phyloP scores from a whole-genome alignment of 1,140 invertebrate species.

The Drosophila albomicans region DNA sequence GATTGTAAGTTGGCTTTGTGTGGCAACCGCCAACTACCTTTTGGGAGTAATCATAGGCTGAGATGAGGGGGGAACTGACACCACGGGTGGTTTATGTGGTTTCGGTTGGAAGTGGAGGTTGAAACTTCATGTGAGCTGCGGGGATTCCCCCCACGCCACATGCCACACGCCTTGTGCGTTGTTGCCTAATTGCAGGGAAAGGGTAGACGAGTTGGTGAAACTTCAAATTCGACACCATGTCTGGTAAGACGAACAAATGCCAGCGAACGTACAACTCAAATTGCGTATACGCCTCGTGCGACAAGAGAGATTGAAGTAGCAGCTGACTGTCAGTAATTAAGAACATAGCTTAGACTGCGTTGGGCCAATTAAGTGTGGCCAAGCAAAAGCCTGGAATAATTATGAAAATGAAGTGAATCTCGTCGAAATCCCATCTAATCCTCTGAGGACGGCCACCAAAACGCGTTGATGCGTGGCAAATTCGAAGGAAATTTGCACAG shows the following conservation, averaged over 20 bases:
- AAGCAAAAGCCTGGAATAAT: slow-evolving; percentile 28
- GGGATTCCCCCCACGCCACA: not conserved
- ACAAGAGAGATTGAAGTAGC: slow-evolving; percentile 42
- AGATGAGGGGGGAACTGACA: slow-evolving; percentile 40
- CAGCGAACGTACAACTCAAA: slow-evolving; percentile 11
- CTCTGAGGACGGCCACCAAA: slow-evolving; percentile 1
- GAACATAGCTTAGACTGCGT: not conserved
- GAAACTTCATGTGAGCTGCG: slow-evolving; percentile 10
- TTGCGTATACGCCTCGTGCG: slow-evolving; percentile 65
- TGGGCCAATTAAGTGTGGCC: slow-evolving; percentile 25
- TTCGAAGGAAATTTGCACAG: slow-evolving; percentile 26
- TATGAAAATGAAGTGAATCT: slow-evolving; percentile 34
- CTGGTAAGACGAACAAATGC: too few relatives aligned
- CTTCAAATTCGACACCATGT: slow-evolving; percentile 57
- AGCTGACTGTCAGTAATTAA: slow-evolving; percentile 36
- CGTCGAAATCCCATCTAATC: slow-evolving; percentile 1
- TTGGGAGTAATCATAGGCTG: slow-evolving; percentile 50
- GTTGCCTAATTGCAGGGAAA: slow-evolving; percentile 58
- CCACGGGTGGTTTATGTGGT: slow-evolving; percentile 33
- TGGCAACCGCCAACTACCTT: slow-evolving; percentile 37
- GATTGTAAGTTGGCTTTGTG: slow-evolving; percentile 17
- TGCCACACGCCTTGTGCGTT: not conserved
- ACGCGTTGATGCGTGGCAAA: slow-evolving; percentile 26
- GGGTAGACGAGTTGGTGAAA: slow-evolving; percentile 11
- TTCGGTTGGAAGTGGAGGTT: not conserved